Conservation (phyloP, 2,888 invertebrate species). For the Schizotus pectinicornis region DNA sequence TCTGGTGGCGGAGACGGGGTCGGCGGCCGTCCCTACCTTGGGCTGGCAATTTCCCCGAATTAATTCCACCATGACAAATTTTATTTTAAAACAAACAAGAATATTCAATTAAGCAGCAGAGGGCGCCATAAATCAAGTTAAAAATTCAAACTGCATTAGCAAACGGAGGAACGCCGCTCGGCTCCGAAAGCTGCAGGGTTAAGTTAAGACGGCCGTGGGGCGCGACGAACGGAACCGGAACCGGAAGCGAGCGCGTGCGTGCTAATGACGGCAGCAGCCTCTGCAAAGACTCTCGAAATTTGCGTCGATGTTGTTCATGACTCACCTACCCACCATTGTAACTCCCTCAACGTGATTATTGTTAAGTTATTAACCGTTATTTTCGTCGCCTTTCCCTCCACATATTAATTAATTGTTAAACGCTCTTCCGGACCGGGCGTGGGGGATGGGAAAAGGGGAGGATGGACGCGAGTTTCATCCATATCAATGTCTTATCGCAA, state of each 20-base stretch:
- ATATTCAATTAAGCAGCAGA: conserved; percentile 51
- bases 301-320: conserved; percentile 18
- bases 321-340: conserved; percentile 5
- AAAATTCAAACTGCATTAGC: conserved; percentile 55
- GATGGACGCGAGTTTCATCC: conserved; percentile 6
- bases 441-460: conserved; percentile 3
- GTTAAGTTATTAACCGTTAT: too few relatives aligned
- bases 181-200: conserved; percentile 26
- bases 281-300: conserved; percentile 36
- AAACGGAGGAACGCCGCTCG: conserved; percentile 27
- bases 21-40: background rate
- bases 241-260: conserved; percentile 58
- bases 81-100: conserved; percentile 49
- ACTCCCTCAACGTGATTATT: too few relatives aligned
- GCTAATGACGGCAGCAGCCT: conserved; percentile 53
- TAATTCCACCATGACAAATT: conserved; percentile 42
- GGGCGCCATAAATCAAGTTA: conserved; percentile 52
- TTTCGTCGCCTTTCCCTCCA: background rate
- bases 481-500: conserved; percentile 33
- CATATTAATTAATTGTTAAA: background rate
- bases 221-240: conserved; percentile 55
- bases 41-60: conserved; percentile 29
- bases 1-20: too few relatives aligned
- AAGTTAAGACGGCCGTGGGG: conserved; percentile 45
- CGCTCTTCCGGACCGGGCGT: background rate